These are phyloP conservation scores for Leptestheria dahalacensis DNA, from an alignment of 1,140 invertebrate genomes.

Conservation along the genomic window DNA sequence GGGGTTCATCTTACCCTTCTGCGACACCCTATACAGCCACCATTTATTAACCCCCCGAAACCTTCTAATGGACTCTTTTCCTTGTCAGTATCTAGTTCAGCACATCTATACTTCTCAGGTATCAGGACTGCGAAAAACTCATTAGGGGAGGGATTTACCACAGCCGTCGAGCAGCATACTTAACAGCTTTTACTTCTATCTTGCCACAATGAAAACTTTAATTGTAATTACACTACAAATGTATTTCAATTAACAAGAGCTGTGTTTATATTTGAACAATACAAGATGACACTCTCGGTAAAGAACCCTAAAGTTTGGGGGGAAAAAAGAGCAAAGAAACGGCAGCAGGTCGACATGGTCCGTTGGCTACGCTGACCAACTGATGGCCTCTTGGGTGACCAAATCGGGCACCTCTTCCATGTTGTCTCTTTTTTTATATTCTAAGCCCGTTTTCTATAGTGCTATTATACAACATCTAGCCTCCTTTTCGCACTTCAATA, in stretches of 20 bases:
- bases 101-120: neutral
- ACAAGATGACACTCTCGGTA: neutral
- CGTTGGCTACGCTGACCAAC: neutral
- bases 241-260: too few relatives aligned
- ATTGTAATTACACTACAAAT: too few relatives aligned
- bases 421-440: too few relatives aligned
- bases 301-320: neutral
- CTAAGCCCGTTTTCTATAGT: too few relatives aligned
- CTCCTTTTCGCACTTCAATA: neutral
- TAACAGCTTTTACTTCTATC: too few relatives aligned
- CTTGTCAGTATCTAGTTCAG: neutral
- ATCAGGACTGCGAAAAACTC: too few relatives aligned
- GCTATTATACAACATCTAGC: too few relatives aligned
- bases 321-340: neutral
- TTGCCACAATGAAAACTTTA: too few relatives aligned
- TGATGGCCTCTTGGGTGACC: neutral
- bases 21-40: neutral
- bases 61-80: neutral
- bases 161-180: too few relatives aligned
- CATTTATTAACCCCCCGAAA: neutral
- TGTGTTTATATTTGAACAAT: too few relatives aligned
- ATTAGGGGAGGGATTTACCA: too few relatives aligned
- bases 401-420: neutral
- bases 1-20: neutral
- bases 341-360: neutral